Evolutionary conservation across 1,140 invertebrate genomes (phyloP).

Genomic region (Drosophila guanche): DNA sequence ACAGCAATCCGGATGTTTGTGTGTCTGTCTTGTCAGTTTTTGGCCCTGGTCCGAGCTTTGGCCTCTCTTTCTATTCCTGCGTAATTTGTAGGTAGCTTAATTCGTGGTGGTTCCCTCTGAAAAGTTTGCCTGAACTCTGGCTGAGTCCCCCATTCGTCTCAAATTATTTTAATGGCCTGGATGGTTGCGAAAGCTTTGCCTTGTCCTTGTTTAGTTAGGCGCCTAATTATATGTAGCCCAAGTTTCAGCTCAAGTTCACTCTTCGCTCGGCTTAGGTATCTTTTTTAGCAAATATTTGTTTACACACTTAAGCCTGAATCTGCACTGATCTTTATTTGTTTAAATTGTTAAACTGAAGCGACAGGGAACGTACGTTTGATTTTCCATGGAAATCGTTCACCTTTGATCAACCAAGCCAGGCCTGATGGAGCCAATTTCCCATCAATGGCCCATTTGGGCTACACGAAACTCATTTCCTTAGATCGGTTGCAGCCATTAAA

Average conservation of each 20-base stretch:
- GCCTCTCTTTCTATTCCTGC: slow-evolving; percentile 49
- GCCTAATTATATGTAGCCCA: slow-evolving; percentile 63
- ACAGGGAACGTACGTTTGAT: slow-evolving; percentile 6
- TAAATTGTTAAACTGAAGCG: too few relatives aligned
- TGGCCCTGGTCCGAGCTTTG: slow-evolving; percentile 20
- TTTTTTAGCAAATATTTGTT: slow-evolving; percentile 42
- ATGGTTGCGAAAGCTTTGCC: slow-evolving; percentile 18
- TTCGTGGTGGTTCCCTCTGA: slow-evolving; percentile 61
- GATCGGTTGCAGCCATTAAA: slow-evolving; percentile 20
- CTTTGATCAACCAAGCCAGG: neutral
- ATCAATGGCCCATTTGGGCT: too few relatives aligned
- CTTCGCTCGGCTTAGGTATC: slow-evolving; percentile 12
- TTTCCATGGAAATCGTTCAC: slow-evolving; percentile 31
- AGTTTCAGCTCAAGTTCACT: slow-evolving; percentile 39
- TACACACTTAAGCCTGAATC: too few relatives aligned
- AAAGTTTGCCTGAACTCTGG: slow-evolving; percentile 25
- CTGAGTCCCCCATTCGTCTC: neutral
- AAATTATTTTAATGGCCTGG: slow-evolving; percentile 36
- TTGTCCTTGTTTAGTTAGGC: slow-evolving; percentile 60
- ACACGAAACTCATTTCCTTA: too few relatives aligned
- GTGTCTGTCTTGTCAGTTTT: slow-evolving; percentile 41
- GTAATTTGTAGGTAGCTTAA: slow-evolving; percentile 77
- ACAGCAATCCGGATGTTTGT: slow-evolving; percentile 68
- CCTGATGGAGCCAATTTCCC: too few relatives aligned
- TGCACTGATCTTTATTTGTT: too few relatives aligned